Evolutionary conservation across 2,888 invertebrate genomes (phyloP), one percentile per base, ranked within the genome.

Genomic region (Dexiosoma caninum): DNA sequence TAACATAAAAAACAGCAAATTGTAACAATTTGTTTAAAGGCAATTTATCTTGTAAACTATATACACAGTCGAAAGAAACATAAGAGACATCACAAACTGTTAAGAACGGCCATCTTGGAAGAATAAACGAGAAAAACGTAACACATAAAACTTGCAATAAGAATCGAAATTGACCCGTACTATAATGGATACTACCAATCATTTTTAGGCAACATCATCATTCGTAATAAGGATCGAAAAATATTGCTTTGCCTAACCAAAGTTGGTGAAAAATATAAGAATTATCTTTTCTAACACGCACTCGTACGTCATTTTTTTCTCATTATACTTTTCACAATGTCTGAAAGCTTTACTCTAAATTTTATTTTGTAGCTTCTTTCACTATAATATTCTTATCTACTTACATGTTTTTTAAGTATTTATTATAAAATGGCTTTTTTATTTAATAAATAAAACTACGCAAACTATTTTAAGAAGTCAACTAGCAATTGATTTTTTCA

Each of bases 81-180:
- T 76, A n/a, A 82, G 83, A 84, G 83, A 84, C 84, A 85, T 83
- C 83, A 84, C 84, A 85, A 85, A 87, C 86, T 87, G 87, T 88
- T 89, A 87, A 85, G 87, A 83, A 86, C 88, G 88, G 88, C 88
- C 88, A 88, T 88, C 88, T 88, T 88, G 88, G 85, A 88, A 86
- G 84, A 86, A 84, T 83, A 57, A 60, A 83, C 83, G 81, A 71
- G 55, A 69, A 70, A 69, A 70, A 59, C 16, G 60, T 49, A 77
- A 57, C 40, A 44, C 37, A 49, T 40, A 75, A 83, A 82, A 74
- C n/a, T 75, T 51, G 72, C 9, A 14, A 83, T 75, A 80, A 70
- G 30, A 49, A 69, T 23, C 32, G 14, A 62, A 78, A 62, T 67
- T 77, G 74, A 78, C 69, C 70, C 59, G 60, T 46, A 69, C 57